These are phyloP conservation scores for Diorhabda sublineata DNA, from an alignment of 1,140 invertebrate species.

Conservation along the genomic window DNA sequence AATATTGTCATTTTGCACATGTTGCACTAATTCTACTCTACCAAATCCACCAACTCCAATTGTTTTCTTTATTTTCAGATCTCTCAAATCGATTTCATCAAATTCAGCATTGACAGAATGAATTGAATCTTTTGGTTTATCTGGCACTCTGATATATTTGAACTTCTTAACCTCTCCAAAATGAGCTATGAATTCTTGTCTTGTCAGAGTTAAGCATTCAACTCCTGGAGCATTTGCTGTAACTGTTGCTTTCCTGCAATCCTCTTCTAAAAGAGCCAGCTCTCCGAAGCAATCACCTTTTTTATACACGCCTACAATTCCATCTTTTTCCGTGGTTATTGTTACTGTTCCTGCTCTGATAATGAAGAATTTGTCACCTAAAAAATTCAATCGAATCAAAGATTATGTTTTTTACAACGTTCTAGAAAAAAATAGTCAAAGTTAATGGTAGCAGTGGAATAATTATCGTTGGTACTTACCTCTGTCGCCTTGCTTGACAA, in stretches of 20 bases:
- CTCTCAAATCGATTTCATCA: conserved; percentile 66
- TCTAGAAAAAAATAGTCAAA: too few species aligned
- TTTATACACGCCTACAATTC: conserved; percentile 58
- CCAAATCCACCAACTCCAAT: conserved; percentile 93
- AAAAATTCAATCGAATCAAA: neutral
- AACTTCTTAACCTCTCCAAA: conserved; percentile 44
- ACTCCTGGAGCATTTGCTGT: conserved; percentile 83
- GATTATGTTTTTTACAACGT: too few species aligned
- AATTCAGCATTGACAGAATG: conserved; percentile 50
- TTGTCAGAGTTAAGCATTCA: conserved; percentile 84
- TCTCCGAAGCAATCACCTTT: conserved; percentile 77
- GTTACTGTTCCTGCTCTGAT: conserved; percentile 86
- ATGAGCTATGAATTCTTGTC: conserved; percentile 54
- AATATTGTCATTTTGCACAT: conserved; percentile 56
- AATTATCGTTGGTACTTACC: conserved; percentile 5
- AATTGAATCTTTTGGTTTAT: conserved; percentile 42
- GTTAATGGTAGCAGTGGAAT: too few species aligned
- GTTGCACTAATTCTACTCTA: conserved; percentile 74
- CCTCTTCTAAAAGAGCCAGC: conserved; percentile 74
- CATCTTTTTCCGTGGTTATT: conserved; percentile 62
- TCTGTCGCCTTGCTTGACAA: conserved; percentile 87
- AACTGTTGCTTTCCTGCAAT: conserved; percentile 78
- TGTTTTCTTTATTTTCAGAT: conserved; percentile 77
- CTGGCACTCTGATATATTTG: conserved; percentile 22
- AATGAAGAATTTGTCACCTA: conserved; percentile 93